Evolutionary conservation across 2,888 invertebrate genomes (phyloP), one percentile per base, ranked within the genome.

Genomic region (Eurytoma californica): DNA sequence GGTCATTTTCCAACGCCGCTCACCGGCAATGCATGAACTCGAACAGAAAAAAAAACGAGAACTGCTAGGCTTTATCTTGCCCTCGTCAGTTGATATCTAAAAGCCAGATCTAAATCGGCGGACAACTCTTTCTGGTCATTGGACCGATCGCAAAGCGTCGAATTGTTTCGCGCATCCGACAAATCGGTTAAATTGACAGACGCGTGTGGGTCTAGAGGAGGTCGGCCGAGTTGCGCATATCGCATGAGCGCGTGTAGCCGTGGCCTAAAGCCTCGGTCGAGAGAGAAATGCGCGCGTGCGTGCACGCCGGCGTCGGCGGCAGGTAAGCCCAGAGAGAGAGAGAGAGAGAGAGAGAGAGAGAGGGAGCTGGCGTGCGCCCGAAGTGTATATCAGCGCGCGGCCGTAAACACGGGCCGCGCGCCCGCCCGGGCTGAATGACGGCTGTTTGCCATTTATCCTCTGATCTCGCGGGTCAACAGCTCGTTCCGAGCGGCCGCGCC

Each of bases 401-500:
- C 72, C 39, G 72, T 76, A 72, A 72, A 76, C 67, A 61, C 61
- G 51, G 14, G 51, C 67, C 55, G 20, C 7, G 51, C 68, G 24
- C n/a, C 53, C 39, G 49, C 24, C 39, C 65, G 51, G 47, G 76
- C 75, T 67, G 77, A 81, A 82, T 81, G 82, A 83, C 79, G 81
- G 81, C 80, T 83, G 77, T 82, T 83, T 80, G 80, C 81, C 80
- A 83, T 83, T 83, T 81, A 82, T 82, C 79, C 81, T 72, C 74
- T 77, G 81, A 82, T 79, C 76, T 81, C 74, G 69, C 70, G 63
- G 76, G 77, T 80, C 77, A 80, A 77, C 79, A 83, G 77, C 75
- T 79, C 66, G 72, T 78, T 67, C 69, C 60, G 72, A 18, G 47
- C 47, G 16, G 28, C 60, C 14, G 60, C 28, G 39, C 63, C 61